Percentiles rank a stretch among this genome's conserved stretches.
These are phyloP conservation scores for Herminia tarsipennalis DNA, from an alignment of 2,888 invertebrate species.

Conservation along the genomic window DNA sequence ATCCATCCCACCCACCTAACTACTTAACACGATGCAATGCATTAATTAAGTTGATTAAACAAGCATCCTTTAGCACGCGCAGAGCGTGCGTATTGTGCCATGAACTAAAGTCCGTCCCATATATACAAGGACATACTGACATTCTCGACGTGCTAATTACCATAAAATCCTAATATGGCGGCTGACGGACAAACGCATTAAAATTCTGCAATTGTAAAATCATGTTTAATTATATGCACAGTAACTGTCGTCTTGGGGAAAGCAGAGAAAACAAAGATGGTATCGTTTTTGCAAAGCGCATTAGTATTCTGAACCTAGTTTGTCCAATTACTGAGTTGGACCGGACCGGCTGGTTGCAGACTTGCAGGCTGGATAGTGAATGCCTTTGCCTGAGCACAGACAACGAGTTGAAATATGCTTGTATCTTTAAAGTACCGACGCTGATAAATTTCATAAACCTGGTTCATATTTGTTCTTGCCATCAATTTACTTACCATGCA, in stretches of 20 bases:
- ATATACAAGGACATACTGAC: neutral
- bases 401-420: too few species aligned
- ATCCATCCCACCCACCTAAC: too few species aligned
- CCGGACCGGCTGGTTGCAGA: neutral
- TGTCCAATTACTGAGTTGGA: slow-evolving; percentile 25
- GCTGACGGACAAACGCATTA: slow-evolving; percentile 24
- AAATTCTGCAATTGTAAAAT: slow-evolving; percentile 28
- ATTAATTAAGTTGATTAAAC: too few species aligned
- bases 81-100: neutral
- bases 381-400: neutral
- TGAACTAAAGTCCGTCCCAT: neutral
- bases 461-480: too few species aligned
- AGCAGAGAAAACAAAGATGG: slow-evolving; percentile 44
- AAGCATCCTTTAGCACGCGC: neutral
- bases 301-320: slow-evolving; percentile 39
- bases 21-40: too few species aligned
- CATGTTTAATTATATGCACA: slow-evolving; percentile 21
- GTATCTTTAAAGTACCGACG: too few species aligned
- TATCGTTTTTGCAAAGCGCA: slow-evolving; percentile 24
- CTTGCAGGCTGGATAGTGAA: slow-evolving; percentile 2
- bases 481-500: too few species aligned
- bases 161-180: slow-evolving; percentile 19
- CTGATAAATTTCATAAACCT: too few species aligned
- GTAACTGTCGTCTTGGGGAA: slow-evolving; percentile 31
- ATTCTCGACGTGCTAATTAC: slow-evolving; percentile 12